These are phyloP conservation scores for Anguilla obscura DNA, from an alignment of 2,797 vertebrate genomes.

Conservation along the genomic window DNA sequence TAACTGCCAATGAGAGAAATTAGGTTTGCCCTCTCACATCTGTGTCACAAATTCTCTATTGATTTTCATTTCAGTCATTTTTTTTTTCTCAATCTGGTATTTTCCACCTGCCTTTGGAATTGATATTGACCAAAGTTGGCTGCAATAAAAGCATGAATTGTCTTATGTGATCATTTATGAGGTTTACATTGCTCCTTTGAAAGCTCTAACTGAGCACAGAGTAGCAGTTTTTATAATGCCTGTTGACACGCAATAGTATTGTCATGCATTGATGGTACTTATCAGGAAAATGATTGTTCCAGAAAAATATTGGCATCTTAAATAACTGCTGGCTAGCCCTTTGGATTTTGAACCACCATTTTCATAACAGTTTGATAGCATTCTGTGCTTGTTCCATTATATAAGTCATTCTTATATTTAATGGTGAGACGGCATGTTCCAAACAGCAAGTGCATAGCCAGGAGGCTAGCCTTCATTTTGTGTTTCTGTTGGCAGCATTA, in stretches of 20 bases:
- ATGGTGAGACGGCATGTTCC: neutral
- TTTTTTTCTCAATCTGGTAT: neutral
- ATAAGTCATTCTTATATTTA: neutral
- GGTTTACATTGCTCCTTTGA: neutral
- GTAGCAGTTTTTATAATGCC: neutral
- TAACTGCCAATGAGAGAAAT: neutral
- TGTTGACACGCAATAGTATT: neutral
- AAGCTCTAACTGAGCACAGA: neutral
- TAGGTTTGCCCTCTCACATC: neutral
- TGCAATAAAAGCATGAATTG: neutral
- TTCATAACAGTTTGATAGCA: neutral
- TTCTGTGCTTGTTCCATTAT: neutral
- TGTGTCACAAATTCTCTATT: conserved; percentile 18
- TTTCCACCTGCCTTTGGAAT: conserved; percentile 4
- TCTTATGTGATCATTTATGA: neutral
- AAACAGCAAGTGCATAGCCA: neutral
- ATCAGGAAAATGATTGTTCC: neutral
- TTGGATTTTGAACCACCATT: neutral
- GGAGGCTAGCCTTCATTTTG: conserved; percentile 17
- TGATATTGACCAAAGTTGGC: neutral
- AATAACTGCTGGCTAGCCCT: neutral
- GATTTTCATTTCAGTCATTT: conserved; percentile 16
- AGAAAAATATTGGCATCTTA: neutral
- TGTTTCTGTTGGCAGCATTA: conserved; percentile 22
- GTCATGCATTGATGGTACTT: neutral